phyloP scores from a whole-genome alignment of 2,797 vertebrate genomes.

The Trachops cirrhosus region DNA sequence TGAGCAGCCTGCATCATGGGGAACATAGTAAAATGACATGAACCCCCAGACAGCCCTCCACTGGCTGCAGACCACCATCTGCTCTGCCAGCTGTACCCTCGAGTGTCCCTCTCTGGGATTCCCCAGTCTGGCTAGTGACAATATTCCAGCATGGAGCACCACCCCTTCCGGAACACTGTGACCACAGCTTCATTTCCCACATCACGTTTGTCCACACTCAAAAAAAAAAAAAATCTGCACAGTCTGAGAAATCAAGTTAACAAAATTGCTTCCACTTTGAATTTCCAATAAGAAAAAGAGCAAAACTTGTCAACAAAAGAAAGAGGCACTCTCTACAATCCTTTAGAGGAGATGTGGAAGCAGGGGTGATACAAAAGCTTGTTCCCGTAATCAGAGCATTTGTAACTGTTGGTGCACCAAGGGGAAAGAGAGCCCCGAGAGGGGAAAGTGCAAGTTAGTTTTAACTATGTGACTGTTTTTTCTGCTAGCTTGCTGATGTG shows the following conservation, averaged over 20 bases:
- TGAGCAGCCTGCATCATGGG: neutral
- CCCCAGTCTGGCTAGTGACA: neutral
- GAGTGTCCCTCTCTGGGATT: rapidly evolving
- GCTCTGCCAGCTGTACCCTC: neutral
- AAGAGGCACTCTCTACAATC: neutral
- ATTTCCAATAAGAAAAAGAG: slow-evolving; percentile 18
- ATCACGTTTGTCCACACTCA: neutral
- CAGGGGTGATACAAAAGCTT: neutral
- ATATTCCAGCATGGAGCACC: neutral
- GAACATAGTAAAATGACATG: rapidly evolving
- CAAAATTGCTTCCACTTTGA: neutral
- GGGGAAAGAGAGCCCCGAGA: neutral
- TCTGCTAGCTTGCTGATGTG: neutral
- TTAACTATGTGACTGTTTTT: neutral
- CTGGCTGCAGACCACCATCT: rapidly evolving
- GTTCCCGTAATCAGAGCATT: neutral
- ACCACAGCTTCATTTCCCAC: neutral
- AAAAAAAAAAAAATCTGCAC: neutral
- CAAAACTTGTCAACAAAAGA: neutral
- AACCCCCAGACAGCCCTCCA: neutral
- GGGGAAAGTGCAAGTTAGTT: neutral
- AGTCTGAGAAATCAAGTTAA: slow-evolving; percentile 3
- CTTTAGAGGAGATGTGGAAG: neutral
- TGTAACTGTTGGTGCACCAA: neutral
- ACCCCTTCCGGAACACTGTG: neutral